phyloP scores from a whole-genome alignment of 23 tunicate genomes.

The Trididemnum clinides region DNA sequence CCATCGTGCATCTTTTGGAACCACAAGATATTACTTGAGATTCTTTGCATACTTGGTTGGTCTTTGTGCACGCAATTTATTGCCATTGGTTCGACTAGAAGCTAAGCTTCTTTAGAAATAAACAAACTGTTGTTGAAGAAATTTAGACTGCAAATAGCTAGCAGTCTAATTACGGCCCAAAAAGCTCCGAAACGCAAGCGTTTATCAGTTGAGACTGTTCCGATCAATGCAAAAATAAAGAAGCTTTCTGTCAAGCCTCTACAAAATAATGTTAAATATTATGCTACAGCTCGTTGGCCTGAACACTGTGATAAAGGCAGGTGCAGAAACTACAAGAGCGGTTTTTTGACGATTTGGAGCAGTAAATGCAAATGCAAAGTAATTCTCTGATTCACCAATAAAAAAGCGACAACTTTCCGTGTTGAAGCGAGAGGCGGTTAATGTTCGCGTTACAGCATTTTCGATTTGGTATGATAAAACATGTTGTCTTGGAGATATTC shows the following conservation, averaged over 20 bases:
- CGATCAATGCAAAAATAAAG: background rate
- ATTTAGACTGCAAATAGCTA: background rate
- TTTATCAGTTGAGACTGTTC: background rate
- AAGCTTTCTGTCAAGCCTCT: background rate
- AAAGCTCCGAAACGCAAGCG: background rate
- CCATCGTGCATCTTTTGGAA: background rate
- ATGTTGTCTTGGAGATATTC: too few relatives aligned
- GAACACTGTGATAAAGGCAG: background rate
- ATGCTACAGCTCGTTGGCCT: background rate
- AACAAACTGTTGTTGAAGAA: background rate
- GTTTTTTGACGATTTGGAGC: background rate
- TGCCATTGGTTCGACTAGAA: background rate
- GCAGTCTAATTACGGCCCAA: background rate
- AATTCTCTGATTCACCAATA: too few relatives aligned
- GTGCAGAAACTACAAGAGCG: background rate
- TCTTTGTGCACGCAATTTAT: background rate
- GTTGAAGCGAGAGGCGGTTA: too few relatives aligned
- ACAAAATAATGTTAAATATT: background rate
- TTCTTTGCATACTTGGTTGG: background rate
- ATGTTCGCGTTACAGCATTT: too few relatives aligned
- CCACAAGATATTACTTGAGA: conserved; percentile 3
- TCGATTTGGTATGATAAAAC: too few relatives aligned
- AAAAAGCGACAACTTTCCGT: too few relatives aligned
- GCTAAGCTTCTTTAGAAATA: background rate
- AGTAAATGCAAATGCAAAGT: too few relatives aligned